Conservation (phyloP, 2,888 invertebrate genomes). For the Vesta saturnalis region DNA sequence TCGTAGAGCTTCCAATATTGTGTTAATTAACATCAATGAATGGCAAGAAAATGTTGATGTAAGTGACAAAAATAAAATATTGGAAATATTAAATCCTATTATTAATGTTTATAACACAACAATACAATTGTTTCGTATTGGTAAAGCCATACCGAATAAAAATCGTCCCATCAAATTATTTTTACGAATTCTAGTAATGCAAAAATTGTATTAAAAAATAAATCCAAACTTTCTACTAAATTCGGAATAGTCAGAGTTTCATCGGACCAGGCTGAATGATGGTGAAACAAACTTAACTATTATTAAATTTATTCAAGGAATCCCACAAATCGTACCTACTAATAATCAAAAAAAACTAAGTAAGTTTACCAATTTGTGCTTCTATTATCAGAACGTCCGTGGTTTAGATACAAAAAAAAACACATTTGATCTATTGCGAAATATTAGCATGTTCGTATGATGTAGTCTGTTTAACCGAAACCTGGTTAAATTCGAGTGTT, state of each 20-base stretch:
- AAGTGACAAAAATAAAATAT: neutral
- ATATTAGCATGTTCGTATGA: too few relatives aligned
- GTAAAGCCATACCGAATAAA: neutral
- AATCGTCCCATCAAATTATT: constrained; percentile 6
- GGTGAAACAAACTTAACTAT: neutral
- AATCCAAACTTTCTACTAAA: neutral
- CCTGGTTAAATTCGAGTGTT: too few relatives aligned
- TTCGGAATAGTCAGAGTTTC: neutral
- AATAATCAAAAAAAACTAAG: constrained; percentile 7
- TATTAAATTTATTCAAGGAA: constrained; percentile 3
- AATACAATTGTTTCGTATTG: neutral
- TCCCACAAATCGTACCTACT: neutral
- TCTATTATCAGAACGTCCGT: neutral
- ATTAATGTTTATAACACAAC: neutral
- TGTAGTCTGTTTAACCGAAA: too few relatives aligned
- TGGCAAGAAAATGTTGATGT: too few relatives aligned
- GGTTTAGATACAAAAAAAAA: neutral
- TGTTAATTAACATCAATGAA: neutral
- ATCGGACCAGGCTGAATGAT: neutral
- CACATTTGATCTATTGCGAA: neutral
- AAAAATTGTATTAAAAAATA: neutral
- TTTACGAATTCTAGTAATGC: neutral
- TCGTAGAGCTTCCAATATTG: neutral
- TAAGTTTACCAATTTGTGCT: too few relatives aligned
- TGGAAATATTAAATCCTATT: neutral